Base-by-base conservation (phyloP, 1,140 invertebrate genomes). In the Drosophila chauvacae region DNA sequence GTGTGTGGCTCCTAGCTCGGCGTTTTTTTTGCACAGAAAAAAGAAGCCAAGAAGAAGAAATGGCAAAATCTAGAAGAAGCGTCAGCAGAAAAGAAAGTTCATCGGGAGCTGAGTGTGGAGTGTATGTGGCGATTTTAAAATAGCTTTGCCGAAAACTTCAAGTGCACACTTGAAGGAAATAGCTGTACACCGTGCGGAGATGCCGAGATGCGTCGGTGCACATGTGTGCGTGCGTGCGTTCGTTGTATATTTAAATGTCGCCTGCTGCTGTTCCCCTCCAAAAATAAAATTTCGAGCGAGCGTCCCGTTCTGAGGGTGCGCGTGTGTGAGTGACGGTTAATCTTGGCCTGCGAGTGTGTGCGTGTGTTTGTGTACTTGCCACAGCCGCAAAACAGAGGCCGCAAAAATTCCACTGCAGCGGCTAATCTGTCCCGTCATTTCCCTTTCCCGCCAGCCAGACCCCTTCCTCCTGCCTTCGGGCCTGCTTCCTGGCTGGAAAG, bases 41-140 rank as follows among this genome's bases (percentile, higher is more conserved):
- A 55, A 62, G 13, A 37, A 47, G 48, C 53, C 35, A 39, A 69
- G 26, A 37, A 57, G 61, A 69, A 66, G 63, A 78, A 80, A 90
- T 90, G 81, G 81, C 78, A 90, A 90, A 88, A 73, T 76, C 86
- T 90, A 90, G 85, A 90, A 90, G 86, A 70, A 79, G 85, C 85
- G 81, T 85, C 74, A 79, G 85, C 85, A 90, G 61, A 90, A 90
- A 90, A 90, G 85, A 90, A 90, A 90, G 85, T 90, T 90, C 85
- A 90, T 68, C 81, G 75, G 65, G 70, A 58, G 57, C 72, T 58
- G 64, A 83, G 58, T 65, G 79, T 76, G 77, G 64, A 77, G 66
- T 77, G 71, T 79, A 76, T 84, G 83, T 87, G 83, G 77, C 78
- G 75, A 78, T 78, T 85, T 86, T 81, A 88, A 88, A 88, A 88